phyloP scores from a whole-genome alignment of 37 sponge, comb jelly and placozoan species.

The Eunapius fragilis region DNA sequence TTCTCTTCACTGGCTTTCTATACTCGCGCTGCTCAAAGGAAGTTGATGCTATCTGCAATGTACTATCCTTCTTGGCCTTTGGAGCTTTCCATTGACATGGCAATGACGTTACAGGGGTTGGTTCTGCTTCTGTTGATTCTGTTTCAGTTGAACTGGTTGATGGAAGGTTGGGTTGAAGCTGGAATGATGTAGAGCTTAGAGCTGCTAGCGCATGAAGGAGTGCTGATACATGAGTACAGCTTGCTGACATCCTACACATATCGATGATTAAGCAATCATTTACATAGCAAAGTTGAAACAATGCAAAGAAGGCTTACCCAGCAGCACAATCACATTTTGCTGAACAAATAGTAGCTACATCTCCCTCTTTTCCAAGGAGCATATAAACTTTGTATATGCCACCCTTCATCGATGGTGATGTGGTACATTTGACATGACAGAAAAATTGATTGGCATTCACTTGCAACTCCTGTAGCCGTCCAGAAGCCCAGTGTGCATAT shows the following conservation, averaged over 20 bases:
- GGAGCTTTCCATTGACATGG: slow-evolving; percentile 72
- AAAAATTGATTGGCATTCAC: slow-evolving; percentile 39
- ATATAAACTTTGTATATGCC: slow-evolving; percentile 21
- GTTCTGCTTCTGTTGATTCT: slow-evolving; percentile 19
- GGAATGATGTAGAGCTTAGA: slow-evolving; percentile 19
- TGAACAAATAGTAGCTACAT: slow-evolving; percentile 26
- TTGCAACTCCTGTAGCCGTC: slow-evolving; percentile 26
- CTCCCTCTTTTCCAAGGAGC: slow-evolving; percentile 44
- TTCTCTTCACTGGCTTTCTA: slow-evolving; percentile 30
- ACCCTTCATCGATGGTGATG: slow-evolving; percentile 35
- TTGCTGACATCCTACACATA: slow-evolving; percentile 48
- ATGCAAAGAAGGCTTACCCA: slow-evolving; percentile 41
- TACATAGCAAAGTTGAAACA: neutral
- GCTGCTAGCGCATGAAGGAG: slow-evolving; percentile 54
- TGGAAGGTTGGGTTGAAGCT: slow-evolving; percentile 6
- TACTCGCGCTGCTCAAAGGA: slow-evolving; percentile 49
- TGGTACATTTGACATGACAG: slow-evolving; percentile 28
- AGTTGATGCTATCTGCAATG: slow-evolving; percentile 33
- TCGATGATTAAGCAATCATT: neutral
- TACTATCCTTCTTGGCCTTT: slow-evolving; percentile 37
- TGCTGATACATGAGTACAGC: slow-evolving; percentile 73
- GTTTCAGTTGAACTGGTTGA: neutral
- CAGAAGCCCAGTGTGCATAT: slow-evolving; percentile 61
- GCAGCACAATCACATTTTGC: slow-evolving; percentile 76
- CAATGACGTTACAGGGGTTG: slow-evolving; percentile 45